Evolutionary conservation across 2,113 vertebrate genomes (phyloP).

Genomic region (Dasypus novemcinctus): DNA sequence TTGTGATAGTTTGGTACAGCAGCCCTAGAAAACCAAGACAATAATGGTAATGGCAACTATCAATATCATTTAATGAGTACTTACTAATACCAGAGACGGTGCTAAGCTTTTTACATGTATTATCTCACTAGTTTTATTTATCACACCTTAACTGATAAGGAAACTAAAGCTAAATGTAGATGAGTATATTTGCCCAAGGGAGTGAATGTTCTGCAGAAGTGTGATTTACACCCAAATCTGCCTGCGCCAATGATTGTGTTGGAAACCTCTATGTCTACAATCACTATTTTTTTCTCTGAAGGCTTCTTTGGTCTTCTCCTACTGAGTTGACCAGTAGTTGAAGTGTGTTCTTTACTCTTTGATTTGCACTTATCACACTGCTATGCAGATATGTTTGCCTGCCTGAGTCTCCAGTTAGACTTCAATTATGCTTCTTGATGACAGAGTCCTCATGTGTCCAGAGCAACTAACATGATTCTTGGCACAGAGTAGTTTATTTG

Average conservation of each 20-base stretch:
- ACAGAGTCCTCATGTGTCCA: neutral
- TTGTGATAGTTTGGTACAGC: too few species aligned
- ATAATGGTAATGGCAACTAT: too few species aligned
- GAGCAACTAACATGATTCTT: neutral
- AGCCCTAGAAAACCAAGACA: too few species aligned
- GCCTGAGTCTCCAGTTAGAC: neutral
- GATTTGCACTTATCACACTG: neutral
- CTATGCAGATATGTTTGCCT: too few species aligned
- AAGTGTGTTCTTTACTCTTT: neutral
- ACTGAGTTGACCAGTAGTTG: neutral
- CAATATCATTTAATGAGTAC: neutral
- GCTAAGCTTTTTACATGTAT: neutral
- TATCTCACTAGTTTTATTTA: neutral
- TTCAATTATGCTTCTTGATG: neutral
- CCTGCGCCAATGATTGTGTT: neutral
- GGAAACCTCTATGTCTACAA: neutral
- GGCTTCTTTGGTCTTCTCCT: neutral
- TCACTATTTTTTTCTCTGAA: neutral
- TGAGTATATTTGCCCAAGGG: neutral
- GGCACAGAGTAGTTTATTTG: neutral
- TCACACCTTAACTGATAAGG: neutral
- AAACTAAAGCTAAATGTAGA: neutral
- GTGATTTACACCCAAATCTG: neutral
- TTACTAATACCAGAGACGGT: neutral
- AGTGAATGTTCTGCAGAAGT: neutral